phyloP scores from a whole-genome alignment of 2,797 vertebrate species.

The Platyrinchus mystaceus region DNA sequence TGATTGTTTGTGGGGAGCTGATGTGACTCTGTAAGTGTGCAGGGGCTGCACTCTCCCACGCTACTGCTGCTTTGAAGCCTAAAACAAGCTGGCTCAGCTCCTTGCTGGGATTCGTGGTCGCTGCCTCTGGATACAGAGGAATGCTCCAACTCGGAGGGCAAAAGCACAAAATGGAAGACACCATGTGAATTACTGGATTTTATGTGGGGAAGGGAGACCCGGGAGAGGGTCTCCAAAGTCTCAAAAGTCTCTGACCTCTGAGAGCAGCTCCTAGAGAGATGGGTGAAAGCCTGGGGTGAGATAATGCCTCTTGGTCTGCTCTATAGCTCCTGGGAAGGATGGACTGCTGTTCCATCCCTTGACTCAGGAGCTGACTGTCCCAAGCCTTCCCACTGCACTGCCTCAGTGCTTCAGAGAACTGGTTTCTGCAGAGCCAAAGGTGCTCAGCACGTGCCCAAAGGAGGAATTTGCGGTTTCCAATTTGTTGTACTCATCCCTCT shows the following conservation, averaged over 20 bases:
- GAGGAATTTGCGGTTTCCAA: background rate
- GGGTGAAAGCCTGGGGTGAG: background rate
- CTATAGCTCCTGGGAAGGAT: background rate
- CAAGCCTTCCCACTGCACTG: fast-evolving
- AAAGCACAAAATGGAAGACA: background rate
- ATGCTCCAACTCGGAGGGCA: background rate
- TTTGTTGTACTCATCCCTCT: background rate
- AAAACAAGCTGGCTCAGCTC: fast-evolving
- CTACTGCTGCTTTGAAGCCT: background rate
- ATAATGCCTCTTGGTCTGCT: background rate
- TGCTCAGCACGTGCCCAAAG: background rate
- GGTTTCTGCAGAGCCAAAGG: background rate
- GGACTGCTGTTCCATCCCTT: background rate
- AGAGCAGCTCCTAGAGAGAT: background rate
- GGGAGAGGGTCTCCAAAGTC: background rate
- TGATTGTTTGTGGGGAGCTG: background rate
- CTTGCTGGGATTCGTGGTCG: background rate
- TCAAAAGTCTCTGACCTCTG: background rate
- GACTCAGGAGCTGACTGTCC: fast-evolving
- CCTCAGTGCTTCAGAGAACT: background rate
- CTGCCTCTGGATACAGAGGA: background rate
- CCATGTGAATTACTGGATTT: background rate
- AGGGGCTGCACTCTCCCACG: background rate
- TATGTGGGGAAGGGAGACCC: fast-evolving
- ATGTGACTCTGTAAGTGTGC: background rate